Conservation (phyloP, 2,113 vertebrate species). For the Hystrix cristata region DNA sequence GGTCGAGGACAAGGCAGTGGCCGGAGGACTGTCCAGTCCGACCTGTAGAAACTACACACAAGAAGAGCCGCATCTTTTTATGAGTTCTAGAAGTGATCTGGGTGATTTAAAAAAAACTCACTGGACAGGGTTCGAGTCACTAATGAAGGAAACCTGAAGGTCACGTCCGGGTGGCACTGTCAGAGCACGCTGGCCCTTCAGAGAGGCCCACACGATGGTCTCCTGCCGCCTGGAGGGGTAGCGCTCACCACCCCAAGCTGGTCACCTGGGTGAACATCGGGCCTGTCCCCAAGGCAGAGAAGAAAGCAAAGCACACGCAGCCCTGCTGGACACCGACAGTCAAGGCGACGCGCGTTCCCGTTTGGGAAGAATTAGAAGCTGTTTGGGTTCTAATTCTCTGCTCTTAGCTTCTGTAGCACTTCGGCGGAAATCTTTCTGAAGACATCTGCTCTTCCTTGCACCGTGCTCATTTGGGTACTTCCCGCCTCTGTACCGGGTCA, state of each 20-base stretch:
- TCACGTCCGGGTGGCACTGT: accelerated
- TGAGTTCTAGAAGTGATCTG: neutral
- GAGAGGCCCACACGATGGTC: too few relatives aligned
- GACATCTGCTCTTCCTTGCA: too few relatives aligned
- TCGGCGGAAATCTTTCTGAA: neutral
- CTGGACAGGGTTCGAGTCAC: neutral
- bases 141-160: neutral
- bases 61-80: neutral
- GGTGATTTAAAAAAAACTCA: neutral
- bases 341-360: too few relatives aligned
- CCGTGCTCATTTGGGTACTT: neutral
- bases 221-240: neutral
- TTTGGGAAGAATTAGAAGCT: neutral
- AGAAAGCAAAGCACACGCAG: neutral
- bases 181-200: neutral
- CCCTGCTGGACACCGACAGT: accelerated
- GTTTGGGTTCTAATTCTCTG: neutral
- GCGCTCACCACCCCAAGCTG: accelerated
- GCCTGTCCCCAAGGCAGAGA: neutral
- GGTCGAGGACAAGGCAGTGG: neutral
- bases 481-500: neutral
- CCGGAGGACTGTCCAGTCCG: neutral
- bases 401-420: neutral
- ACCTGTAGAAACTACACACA: neutral
- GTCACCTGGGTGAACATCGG: neutral